Evolutionary conservation across 2,888 invertebrate species (phyloP).

Genomic region (Cerceris ruficornis): DNA sequence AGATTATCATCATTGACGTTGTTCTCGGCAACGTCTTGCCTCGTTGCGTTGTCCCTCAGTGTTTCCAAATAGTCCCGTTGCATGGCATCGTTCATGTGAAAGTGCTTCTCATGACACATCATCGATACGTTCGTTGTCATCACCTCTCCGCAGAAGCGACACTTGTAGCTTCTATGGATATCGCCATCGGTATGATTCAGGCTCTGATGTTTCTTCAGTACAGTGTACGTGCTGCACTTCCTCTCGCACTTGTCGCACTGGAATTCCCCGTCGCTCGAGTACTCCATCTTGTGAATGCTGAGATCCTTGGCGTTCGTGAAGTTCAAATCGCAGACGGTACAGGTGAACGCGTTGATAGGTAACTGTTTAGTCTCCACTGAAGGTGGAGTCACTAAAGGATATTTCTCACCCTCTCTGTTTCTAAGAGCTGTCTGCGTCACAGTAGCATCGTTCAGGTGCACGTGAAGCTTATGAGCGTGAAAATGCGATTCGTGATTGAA

Average conservation of each 20-base stretch:
- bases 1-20: neutral
- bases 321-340: conserved; percentile 56
- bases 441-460: conserved; percentile 46
- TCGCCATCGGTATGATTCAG: conserved; percentile 44
- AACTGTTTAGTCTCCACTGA: neutral
- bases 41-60: neutral
- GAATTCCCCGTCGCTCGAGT: conserved; percentile 53
- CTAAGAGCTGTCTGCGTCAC: neutral
- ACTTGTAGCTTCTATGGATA: conserved; percentile 23
- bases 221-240: conserved; percentile 38
- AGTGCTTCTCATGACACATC: conserved; percentile 62
- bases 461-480: conserved; percentile 67
- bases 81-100: conserved; percentile 30
- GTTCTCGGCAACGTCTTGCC: neutral
- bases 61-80: neutral
- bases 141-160: conserved; percentile 56
- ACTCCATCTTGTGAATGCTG: conserved; percentile 52
- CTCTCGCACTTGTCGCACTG: conserved; percentile 58
- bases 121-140: conserved; percentile 37
- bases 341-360: conserved; percentile 24
- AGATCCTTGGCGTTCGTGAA: conserved; percentile 46
- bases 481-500: conserved; percentile 65
- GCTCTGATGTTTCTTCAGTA: conserved; percentile 55
- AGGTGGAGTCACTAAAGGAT: neutral
- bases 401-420: neutral